phyloP scores from a whole-genome alignment of 2,113 vertebrate genomes.

The Malurus melanocephalus region DNA sequence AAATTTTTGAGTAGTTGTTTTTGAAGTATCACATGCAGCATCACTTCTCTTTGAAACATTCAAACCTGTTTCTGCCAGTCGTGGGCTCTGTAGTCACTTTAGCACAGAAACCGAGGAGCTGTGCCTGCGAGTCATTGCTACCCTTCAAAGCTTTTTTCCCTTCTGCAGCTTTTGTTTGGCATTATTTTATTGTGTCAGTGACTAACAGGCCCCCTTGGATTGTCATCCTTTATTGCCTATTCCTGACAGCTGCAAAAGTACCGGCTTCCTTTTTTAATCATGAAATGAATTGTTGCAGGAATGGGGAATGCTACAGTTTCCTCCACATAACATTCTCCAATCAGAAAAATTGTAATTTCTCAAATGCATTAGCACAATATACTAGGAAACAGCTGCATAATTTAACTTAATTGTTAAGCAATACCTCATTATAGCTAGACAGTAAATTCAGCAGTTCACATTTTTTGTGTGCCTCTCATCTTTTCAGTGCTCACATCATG shows the following conservation, averaged over 20 bases:
- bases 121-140: not conserved
- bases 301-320: conserved; percentile 51
- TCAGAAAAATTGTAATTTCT: conserved; percentile 58
- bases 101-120: not conserved
- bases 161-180: conserved; percentile 17
- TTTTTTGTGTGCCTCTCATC: conserved; percentile 26
- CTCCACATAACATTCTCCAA: conserved; percentile 36
- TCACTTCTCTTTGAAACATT: not conserved
- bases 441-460: conserved; percentile 61
- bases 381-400: conserved; percentile 72
- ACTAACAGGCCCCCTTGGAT: conserved; percentile 40
- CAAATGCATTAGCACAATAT: conserved; percentile 59
- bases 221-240: conserved; percentile 51
- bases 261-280: conserved; percentile 60
- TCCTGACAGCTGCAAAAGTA: conserved; percentile 61
- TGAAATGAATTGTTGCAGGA: conserved; percentile 52
- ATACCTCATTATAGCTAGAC: conserved; percentile 61
- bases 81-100: not conserved
- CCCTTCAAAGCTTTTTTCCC: not conserved
- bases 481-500: not conserved
- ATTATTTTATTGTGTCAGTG: conserved; percentile 41
- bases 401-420: conserved; percentile 73
- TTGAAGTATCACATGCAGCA: not conserved
- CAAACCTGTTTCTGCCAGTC: not conserved
- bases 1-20: not conserved